These are phyloP conservation scores for Nansenia antarctica DNA, from an alignment of 2,113 vertebrate species.

Conservation along the genomic window DNA sequence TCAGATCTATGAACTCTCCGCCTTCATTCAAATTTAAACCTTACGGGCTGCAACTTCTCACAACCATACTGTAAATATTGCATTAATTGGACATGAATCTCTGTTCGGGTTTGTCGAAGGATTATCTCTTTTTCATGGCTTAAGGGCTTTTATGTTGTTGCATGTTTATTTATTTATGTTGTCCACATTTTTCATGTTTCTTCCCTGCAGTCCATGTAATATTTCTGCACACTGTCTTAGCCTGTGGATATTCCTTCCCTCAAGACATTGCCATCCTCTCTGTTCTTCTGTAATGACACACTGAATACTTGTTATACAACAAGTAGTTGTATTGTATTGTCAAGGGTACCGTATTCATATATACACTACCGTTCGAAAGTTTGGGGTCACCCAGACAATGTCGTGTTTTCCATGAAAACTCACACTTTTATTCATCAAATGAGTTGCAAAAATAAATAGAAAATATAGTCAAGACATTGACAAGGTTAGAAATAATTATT, in stretches of 20 bases:
- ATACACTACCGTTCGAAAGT: no score
- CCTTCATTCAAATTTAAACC: background rate
- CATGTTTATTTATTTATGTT: background rate
- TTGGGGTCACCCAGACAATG: no score
- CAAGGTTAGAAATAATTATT: background rate
- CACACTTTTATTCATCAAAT: background rate
- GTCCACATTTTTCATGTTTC: background rate
- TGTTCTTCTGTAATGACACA: background rate
- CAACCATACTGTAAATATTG: background rate
- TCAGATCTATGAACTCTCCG: background rate
- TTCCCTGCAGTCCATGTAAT: background rate
- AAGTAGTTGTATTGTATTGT: background rate
- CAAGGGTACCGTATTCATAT: background rate
- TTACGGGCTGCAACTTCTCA: background rate
- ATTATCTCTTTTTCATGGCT: constrained; percentile 7
- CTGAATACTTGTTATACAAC: background rate
- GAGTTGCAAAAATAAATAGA: background rate
- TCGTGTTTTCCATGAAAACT: no score
- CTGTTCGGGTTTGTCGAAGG: background rate
- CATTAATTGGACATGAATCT: constrained; percentile 3
- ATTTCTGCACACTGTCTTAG: constrained; percentile 10
- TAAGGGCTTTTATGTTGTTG: constrained; percentile 11
- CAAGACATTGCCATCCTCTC: background rate
- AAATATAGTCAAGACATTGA: background rate
- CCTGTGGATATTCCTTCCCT: constrained; percentile 2